phyloP scores from a whole-genome alignment of 2,797 vertebrate species.

The Arctocebus calabarensis region DNA sequence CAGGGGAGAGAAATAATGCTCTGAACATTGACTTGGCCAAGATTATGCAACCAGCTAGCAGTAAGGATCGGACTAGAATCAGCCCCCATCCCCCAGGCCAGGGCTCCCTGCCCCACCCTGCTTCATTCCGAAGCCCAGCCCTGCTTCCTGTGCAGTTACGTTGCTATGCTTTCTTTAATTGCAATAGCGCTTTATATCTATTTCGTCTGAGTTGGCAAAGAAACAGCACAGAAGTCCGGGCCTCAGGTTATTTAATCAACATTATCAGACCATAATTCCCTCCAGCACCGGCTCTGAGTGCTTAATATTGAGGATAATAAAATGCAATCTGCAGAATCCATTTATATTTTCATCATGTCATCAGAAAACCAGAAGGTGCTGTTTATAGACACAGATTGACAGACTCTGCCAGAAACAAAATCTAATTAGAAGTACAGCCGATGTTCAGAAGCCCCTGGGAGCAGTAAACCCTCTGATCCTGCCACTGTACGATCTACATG shows the following conservation, averaged over 20 bases:
- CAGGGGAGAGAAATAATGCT: neutral
- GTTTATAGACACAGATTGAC: constrained; percentile 80
- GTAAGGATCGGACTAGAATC: neutral
- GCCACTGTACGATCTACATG: neutral
- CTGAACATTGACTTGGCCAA: neutral
- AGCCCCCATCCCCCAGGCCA: neutral
- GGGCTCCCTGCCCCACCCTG: neutral
- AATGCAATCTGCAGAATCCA: constrained; percentile 80
- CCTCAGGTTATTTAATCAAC: constrained; percentile 71
- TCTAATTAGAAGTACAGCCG: constrained; percentile 74
- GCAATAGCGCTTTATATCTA: neutral
- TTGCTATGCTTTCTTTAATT: neutral
- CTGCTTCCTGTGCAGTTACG: neutral
- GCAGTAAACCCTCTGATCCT: constrained; percentile 1
- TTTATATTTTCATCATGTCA: constrained; percentile 81
- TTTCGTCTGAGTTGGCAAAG: constrained; percentile 58
- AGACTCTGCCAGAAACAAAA: constrained; percentile 57
- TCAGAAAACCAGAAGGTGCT: constrained; percentile 80
- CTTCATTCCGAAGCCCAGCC: neutral
- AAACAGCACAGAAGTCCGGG: constrained; percentile 65
- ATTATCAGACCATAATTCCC: constrained; percentile 54
- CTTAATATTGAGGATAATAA: constrained; percentile 74
- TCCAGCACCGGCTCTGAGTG: constrained; percentile 54
- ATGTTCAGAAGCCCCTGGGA: constrained; percentile 61
- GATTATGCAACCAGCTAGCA: neutral